phyloP scores from a whole-genome alignment of 1,140 invertebrate genomes.

The Drosophila eugracilis region DNA sequence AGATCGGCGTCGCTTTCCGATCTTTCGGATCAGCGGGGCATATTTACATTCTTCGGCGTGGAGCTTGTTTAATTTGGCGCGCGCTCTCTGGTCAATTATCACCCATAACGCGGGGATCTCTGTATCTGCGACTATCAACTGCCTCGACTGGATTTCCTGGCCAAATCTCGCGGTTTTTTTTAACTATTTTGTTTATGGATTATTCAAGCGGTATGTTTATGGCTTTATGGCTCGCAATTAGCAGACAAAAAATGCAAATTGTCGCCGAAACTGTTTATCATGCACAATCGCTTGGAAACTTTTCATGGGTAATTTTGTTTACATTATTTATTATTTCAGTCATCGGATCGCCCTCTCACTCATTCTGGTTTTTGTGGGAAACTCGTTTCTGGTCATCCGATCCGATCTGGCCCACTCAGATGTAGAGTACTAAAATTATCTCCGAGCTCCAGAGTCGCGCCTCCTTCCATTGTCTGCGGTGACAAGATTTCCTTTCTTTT shows the following conservation, averaged over 20 bases:
- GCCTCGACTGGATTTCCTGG: conserved; percentile 22
- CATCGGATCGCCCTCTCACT: conserved; percentile 6
- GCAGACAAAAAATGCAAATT: conserved; percentile 44
- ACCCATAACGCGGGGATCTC: conserved; percentile 13
- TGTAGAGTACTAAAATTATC: conserved; percentile 33
- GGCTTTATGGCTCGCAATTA: too few relatives aligned
- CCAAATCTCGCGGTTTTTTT: conserved; percentile 19
- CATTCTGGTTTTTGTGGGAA: conserved; percentile 7
- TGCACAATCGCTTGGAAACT: conserved; percentile 37
- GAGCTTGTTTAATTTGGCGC: conserved; percentile 68
- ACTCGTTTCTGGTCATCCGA: conserved; percentile 48
- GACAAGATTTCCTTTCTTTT: conserved; percentile 11
- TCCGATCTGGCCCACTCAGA: conserved; percentile 7
- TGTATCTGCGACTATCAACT: conserved; percentile 28
- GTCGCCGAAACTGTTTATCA: conserved; percentile 41
- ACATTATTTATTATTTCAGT: conserved; percentile 21
- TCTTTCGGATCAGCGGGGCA: neutral
- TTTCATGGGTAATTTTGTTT: conserved; percentile 42
- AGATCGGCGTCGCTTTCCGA: neutral
- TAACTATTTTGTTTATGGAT: conserved; percentile 51
- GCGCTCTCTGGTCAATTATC: conserved; percentile 57
- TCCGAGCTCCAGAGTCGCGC: conserved; percentile 15
- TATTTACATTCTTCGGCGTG: conserved; percentile 28
- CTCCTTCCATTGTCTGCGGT: conserved; percentile 34
- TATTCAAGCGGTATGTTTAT: conserved; percentile 14